Evolutionary conservation across 2,888 invertebrate species (phyloP).

Genomic region (Amorpha juglandis): DNA sequence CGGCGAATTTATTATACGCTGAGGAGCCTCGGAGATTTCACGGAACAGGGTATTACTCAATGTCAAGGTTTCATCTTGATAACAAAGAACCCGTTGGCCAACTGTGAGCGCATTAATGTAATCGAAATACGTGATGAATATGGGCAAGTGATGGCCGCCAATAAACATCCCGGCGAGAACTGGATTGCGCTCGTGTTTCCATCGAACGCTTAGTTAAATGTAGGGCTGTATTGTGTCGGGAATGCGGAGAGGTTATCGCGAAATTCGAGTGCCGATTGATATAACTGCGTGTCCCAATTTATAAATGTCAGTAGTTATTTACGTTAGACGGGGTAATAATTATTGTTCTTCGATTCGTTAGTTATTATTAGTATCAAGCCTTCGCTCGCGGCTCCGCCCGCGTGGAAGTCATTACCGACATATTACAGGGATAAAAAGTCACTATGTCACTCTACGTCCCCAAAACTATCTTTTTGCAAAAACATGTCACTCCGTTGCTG

Average conservation of each 20-base stretch:
- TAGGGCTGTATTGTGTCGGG: slow-evolving; percentile 1
- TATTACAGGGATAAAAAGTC: too few species aligned
- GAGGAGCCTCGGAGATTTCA: slow-evolving; percentile 57
- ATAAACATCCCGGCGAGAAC: slow-evolving; percentile 12
- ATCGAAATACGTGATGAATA: slow-evolving; percentile 38
- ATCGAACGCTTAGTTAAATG: background rate
- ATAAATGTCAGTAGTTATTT: slow-evolving; percentile 1
- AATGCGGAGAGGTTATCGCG: slow-evolving; percentile 18
- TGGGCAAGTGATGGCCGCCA: slow-evolving; percentile 31
- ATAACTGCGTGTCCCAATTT: slow-evolving; percentile 7
- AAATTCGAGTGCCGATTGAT: slow-evolving; percentile 8
- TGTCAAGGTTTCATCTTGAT: slow-evolving; percentile 57
- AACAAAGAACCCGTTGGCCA: slow-evolving; percentile 48
- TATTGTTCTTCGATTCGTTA: background rate
- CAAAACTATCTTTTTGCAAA: too few species aligned
- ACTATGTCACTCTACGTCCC: too few species aligned
- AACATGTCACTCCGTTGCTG: too few species aligned
- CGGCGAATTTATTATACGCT: slow-evolving; percentile 61
- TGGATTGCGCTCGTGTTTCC: slow-evolving; percentile 3
- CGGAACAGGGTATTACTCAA: slow-evolving; percentile 63
- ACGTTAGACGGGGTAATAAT: background rate
- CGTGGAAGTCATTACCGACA: too few species aligned
- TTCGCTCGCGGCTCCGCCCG: too few species aligned
- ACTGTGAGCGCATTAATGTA: slow-evolving; percentile 45
- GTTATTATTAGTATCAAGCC: background rate